Evolutionary conservation across 1,140 invertebrate genomes (phyloP), one percentile per base, ranked within the genome.

Genomic region (Drosophila suzukii): DNA sequence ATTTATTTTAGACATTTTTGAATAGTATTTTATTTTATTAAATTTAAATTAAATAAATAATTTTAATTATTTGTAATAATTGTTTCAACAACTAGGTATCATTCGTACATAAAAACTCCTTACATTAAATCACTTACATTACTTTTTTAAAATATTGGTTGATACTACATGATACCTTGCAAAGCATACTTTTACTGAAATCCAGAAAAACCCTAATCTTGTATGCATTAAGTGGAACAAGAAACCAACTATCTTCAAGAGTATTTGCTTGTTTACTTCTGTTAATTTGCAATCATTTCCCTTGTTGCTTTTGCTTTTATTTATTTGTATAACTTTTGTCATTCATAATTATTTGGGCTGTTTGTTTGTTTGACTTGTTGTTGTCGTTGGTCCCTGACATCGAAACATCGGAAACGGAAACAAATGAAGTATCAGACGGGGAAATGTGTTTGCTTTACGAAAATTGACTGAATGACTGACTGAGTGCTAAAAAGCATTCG

Each of bases 341-440:
- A 88, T 78, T 88, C 84, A 88, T 88, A 89, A 89, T 88, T 88
- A 89, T 89, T 89, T 83, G 84, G 72, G 63, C 77, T 80, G 84
- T 78, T 88, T 75, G 79, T 68, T 70, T 70, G 66, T 71, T 46
- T 71, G 65, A 49, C 65, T 57, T 41, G 43, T 13, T 71, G 27
- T 47, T 51, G 20, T 12, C 32, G 47, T 30, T 68, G 66, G 67
- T 68, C 67, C 62, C 75, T 74, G 71, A 70, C 62, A 79, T 56
- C 47, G 75, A 62, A 77, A 63, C 84, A 75, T 66, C 84, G 80
- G 77, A 84, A 88, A 81, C 77, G 84, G 84, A 88, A 88, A 84
- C 83, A 88, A 80, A 82, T 78, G 81, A 83, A 89, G 67, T 86
- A 86, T 88, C 76, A 89, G 84, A 80, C 72, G 62, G 46, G 66